A percentile compares a stretch with the other conserved stretches of the same genome.
Evolutionary conservation across 2,888 invertebrate genomes (phyloP).

Genomic region (Operophtera brumata): DNA sequence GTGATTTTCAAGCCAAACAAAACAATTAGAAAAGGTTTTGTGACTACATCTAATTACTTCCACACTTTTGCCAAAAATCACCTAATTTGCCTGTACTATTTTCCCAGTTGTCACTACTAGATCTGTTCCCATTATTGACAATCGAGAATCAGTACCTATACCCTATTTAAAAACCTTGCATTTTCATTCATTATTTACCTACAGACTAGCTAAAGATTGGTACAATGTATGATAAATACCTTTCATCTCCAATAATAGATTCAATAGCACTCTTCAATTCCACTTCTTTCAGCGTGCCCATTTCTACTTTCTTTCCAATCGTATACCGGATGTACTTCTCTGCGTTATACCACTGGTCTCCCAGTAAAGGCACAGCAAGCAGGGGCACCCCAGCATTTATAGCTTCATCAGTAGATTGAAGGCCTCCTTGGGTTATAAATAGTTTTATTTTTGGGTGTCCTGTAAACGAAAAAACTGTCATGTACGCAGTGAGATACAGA

Average conservation of each 20-base stretch:
- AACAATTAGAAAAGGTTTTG: no score
- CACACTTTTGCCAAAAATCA: no score
- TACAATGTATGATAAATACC: neutral
- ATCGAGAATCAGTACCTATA: no score
- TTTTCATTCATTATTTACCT: no score
- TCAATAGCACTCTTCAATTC: neutral
- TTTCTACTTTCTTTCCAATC: conserved; percentile 26
- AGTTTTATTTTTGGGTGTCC: conserved; percentile 40
- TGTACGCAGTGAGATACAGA: neutral
- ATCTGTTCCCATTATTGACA: no score
- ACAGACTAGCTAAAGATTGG: no score
- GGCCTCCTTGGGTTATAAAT: conserved; percentile 17
- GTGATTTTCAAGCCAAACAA: no score
- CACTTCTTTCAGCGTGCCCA: conserved; percentile 19
- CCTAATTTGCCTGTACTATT: no score
- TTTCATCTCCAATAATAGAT: neutral
- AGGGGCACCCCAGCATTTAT: conserved; percentile 51
- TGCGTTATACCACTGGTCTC: conserved; percentile 57
- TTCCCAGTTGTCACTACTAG: no score
- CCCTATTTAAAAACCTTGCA: no score
- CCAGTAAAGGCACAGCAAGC: conserved; percentile 52
- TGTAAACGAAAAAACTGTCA: conserved; percentile 20
- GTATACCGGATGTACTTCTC: conserved; percentile 38
- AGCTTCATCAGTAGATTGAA: conserved; percentile 40
- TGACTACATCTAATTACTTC: no score